Evolutionary conservation across 2,888 invertebrate species (phyloP).

Genomic region (Microplitis manilae): DNA sequence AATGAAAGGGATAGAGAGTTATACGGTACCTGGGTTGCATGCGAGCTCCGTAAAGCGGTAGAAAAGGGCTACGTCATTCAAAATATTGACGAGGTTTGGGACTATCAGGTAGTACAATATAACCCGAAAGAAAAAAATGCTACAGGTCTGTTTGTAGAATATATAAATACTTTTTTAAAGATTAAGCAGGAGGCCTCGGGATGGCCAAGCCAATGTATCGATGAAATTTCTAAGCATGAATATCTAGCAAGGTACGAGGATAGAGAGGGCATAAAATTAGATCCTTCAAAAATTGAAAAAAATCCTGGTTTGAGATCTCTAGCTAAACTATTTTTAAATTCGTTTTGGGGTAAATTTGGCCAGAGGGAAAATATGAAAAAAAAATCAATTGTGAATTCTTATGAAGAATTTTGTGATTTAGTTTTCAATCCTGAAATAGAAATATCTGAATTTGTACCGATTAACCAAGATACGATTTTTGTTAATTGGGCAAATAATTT

Average conservation of each 20-base stretch:
- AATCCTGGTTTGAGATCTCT: conserved; percentile 54
- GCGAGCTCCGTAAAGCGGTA: conserved; percentile 61
- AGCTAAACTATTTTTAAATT: conserved; percentile 56
- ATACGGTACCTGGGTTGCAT: conserved; percentile 61
- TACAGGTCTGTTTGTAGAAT: conserved; percentile 52
- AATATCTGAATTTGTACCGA: conserved; percentile 40
- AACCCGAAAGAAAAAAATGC: conserved; percentile 45
- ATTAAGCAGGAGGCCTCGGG: conserved; percentile 54
- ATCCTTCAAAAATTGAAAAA: conserved; percentile 46
- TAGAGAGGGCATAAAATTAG: conserved; percentile 50
- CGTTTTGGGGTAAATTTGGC: conserved; percentile 48
- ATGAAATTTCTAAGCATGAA: conserved; percentile 18
- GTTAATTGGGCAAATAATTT: conserved; percentile 49
- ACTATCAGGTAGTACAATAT: conserved; percentile 54
- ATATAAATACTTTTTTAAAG: conserved; percentile 56
- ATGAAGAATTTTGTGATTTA: conserved; percentile 32
- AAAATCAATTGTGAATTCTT: conserved; percentile 21
- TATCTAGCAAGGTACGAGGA: conserved; percentile 37
- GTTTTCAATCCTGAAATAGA: conserved; percentile 43
- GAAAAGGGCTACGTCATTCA: conserved; percentile 58
- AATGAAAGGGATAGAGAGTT: conserved; percentile 51
- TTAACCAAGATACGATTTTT: conserved; percentile 47
- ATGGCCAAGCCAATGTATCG: conserved; percentile 47
- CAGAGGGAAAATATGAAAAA: conserved; percentile 35
- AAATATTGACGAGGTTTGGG: conserved; percentile 60